Base-by-base conservation (phyloP, 1,140 invertebrate species). In the Trichoplusia ni region DNA sequence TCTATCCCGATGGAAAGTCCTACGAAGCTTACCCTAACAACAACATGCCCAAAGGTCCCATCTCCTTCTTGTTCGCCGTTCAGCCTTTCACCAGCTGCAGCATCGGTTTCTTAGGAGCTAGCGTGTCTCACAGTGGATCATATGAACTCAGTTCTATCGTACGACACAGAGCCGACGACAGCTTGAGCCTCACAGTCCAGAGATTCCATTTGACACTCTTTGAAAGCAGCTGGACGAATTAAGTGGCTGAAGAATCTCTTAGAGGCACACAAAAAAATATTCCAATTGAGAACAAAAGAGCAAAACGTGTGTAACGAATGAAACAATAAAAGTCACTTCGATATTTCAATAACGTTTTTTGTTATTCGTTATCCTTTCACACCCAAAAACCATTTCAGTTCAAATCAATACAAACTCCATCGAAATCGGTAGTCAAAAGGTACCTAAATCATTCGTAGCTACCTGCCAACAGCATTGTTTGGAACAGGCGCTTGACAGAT, bases 121-220 rank as follows among this genome's bases (percentile, higher is more conserved):
- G 59, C 0, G 60, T 67, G 0, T 63, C 66, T 0, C 67, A 64
- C 27, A 81, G 77, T 60, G 83, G 83, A 13, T 76, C 73, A 1
- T 86, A 86, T 14, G 69, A 86, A 53, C 37, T 86, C 5, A 23
- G 75, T 2, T 76, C 78, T 0, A 46, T 71, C 3, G 75, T 77
- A 0, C n/a, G 56, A 0, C 51, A 76, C 13, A 38, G 25, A 0
- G 9, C 31, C 6, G 73, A 80, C 9, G 69, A 72, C 9, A 75
- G 68, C 3, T 2, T 64, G 0, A 67, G 47, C 16, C 6, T 82
- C 0, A 81, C 75, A 0, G 73, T 73, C 19, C 75, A 77, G 44
- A 79, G 66, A 21, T 80, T 81, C 44, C 72, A 82, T 38, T 23
- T 86, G 14, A 75, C 65, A 7, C 46, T 81, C 4, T 54, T 49